phyloP scores from a whole-genome alignment of 2,797 vertebrate genomes.

The Choloepus didactylus region DNA sequence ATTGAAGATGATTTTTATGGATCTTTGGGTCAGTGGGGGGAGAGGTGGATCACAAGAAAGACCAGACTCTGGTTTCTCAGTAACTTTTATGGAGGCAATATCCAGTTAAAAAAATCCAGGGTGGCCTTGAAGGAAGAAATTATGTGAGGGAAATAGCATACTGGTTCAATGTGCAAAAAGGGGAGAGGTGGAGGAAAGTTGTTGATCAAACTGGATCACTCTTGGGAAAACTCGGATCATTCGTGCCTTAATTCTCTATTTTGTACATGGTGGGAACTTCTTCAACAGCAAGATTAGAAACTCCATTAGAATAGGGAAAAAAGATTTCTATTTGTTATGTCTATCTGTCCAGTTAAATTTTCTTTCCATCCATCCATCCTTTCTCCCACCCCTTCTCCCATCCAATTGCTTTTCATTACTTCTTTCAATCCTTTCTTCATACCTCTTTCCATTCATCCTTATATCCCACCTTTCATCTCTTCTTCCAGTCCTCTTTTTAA shows the following conservation, averaged over 20 bases:
- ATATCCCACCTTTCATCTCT: background rate
- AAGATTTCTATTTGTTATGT: background rate
- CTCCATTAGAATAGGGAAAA: background rate
- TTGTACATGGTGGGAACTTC: background rate
- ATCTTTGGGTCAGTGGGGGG: background rate
- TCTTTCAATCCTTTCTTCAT: background rate
- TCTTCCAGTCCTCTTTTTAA: background rate
- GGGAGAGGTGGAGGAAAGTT: background rate
- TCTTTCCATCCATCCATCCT: background rate
- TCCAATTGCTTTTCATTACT: background rate
- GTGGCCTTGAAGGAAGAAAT: background rate
- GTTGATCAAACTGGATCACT: background rate
- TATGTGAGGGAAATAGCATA: background rate
- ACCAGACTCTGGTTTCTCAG: background rate
- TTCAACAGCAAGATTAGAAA: background rate
- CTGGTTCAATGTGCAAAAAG: background rate
- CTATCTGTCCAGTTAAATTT: background rate
- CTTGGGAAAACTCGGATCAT: background rate
- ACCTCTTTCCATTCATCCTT: background rate
- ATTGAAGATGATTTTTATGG: background rate
- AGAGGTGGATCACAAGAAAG: background rate
- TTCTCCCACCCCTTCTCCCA: background rate
- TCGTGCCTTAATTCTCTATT: conserved; percentile 5
- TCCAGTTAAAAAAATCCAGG: background rate
- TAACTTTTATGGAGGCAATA: background rate